A percentile compares a stretch with the other conserved stretches of the same genome.
Conservation (phyloP, 2,888 invertebrate genomes). For the Scaptomyza caliginosa region DNA sequence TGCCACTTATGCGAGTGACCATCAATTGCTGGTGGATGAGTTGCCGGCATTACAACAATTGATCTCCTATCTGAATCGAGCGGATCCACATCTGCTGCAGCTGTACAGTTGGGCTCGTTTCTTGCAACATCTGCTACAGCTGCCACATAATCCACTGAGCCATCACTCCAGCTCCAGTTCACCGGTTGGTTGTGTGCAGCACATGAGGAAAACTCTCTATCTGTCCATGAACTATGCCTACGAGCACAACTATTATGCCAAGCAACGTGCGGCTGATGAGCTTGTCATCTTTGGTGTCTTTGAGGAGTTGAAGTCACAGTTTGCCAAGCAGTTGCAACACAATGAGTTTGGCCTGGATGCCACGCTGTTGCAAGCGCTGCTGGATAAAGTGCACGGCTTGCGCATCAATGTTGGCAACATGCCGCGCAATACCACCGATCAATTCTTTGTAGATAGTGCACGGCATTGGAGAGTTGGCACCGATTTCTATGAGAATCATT, state of each 20-base stretch:
- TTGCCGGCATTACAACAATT: slow-evolving; percentile 43
- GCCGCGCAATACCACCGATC: slow-evolving; percentile 54
- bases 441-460: slow-evolving; percentile 60
- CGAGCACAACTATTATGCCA: slow-evolving; percentile 60
- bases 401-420: slow-evolving; percentile 76
- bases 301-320: slow-evolving; percentile 60
- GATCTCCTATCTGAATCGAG: slow-evolving; percentile 51
- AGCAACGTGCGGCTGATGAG: slow-evolving; percentile 58
- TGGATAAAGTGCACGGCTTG: slow-evolving; percentile 58
- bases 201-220: slow-evolving; percentile 75
- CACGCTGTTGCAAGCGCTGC: slow-evolving; percentile 52
- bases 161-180: neutral
- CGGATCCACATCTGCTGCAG: slow-evolving; percentile 48
- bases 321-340: slow-evolving; percentile 44
- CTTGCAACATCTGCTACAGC: slow-evolving; percentile 59
- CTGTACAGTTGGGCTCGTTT: slow-evolving; percentile 71
- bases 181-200: slow-evolving; percentile 59
- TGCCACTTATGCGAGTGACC: slow-evolving; percentile 33
- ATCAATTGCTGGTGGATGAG: slow-evolving; percentile 64
- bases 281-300: slow-evolving; percentile 65
- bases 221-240: slow-evolving; percentile 76
- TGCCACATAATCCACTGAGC: slow-evolving; percentile 62
- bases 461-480: slow-evolving; percentile 50
- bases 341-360: slow-evolving; percentile 64
- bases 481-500: slow-evolving; percentile 73